Evolutionary conservation across 2,797 vertebrate genomes (phyloP).

Genomic region (Xiphophorus birchmanni): DNA sequence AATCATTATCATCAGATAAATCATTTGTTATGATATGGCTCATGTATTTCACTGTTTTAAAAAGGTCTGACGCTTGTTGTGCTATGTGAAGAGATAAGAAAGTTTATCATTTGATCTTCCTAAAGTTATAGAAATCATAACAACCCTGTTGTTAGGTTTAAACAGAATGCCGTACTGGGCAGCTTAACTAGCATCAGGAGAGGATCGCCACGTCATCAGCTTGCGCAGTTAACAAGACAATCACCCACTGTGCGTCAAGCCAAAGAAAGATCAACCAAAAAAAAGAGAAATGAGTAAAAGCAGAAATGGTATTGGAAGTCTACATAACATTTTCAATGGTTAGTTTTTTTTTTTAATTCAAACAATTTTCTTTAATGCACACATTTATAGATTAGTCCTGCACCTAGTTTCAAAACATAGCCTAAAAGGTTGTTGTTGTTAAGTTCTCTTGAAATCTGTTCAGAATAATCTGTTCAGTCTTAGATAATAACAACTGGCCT

Average conservation of each 20-base stretch:
- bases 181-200: neutral
- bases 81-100: neutral
- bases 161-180: neutral
- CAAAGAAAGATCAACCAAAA: neutral
- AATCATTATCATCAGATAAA: neutral
- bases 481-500: neutral
- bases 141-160: neutral
- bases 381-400: neutral
- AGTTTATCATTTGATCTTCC: neutral
- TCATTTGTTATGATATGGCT: slow-evolving; percentile 1
- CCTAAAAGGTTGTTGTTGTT: neutral
- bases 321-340: neutral
- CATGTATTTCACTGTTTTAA: neutral
- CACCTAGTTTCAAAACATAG: neutral
- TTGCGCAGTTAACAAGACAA: neutral
- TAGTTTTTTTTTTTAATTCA: neutral
- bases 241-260: neutral
- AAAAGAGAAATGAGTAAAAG: neutral
- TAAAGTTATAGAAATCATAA: neutral
- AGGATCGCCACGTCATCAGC: neutral
- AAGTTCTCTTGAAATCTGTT: neutral
- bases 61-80: neutral
- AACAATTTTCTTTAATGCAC: neutral
- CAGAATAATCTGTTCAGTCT: neutral
- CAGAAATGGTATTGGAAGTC: neutral